Base-by-base conservation (phyloP, 2,797 vertebrate genomes). In the Botia almorhae region DNA sequence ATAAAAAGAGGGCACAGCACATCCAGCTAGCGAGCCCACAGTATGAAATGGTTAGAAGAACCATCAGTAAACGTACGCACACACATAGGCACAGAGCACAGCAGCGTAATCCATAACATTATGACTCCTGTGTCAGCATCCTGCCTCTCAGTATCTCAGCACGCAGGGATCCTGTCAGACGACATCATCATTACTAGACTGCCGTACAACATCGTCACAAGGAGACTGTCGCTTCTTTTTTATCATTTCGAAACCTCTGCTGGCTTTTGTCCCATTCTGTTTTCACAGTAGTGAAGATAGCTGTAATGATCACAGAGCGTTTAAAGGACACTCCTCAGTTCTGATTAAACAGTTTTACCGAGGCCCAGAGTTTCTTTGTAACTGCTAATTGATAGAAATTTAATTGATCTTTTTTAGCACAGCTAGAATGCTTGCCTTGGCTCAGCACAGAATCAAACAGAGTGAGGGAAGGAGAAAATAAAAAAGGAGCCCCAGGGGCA, bases 221-320 rank as follows among this genome's bases (percentile, higher is more conserved):
- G 70, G 70, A 80, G 70, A 56, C 48, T 65, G 74, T 71, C 80
- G 5, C 53, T 46, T 76, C 19, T 26, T 64, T 23, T 33, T 58
- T 80, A 70, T 80, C 78, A 80, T 39, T 80, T 51, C 23, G 43
- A 80, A 58, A 61, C 17, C 78, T 80, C 78, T 67, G 63, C 78
- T 80, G 70, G 70, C 60, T 80, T 74, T 74, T 58, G 61, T 80
- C 78, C 69, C 78, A 74, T 74, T 56, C 33, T 72, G 78, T 16
- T 80, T 63, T 73, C 69, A 78, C 58, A 65, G 46, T 21, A 21
- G 19, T 39, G 68, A 17, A 56, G 78, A 74, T 60, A 11, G 60
- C 46, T 71, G 11, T 80, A 67, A 36, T 65, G 63, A 65, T 33
- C 70, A 36, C 50, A 56, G 23, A 74, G 51, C 23, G 13, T 80